phyloP scores from a whole-genome alignment of 2,113 vertebrate genomes.

The Gobiocypris rarus region DNA sequence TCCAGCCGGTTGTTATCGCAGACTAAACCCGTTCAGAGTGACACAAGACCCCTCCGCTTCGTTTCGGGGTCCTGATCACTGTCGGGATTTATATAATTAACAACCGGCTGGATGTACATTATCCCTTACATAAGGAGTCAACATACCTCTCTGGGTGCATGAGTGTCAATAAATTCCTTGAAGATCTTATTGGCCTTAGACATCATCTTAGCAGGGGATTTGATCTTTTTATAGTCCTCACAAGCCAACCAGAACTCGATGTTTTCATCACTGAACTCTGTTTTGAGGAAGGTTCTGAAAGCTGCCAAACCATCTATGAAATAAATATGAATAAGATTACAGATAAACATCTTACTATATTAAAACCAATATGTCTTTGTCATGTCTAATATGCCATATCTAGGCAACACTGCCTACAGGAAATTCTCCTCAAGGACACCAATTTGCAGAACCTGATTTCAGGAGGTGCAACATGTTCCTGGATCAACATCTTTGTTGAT shows the following conservation, averaged over 20 bases:
- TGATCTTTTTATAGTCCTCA: constrained; percentile 92
- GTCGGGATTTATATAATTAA: too few relatives aligned
- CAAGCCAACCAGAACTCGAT: constrained; percentile 98
- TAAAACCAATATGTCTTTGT: not conserved
- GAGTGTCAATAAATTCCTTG: constrained; percentile 87
- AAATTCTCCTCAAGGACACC: constrained; percentile 35
- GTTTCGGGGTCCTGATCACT: too few relatives aligned
- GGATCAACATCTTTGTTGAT: too few relatives aligned
- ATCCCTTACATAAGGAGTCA: not conserved
- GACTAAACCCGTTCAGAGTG: too few relatives aligned
- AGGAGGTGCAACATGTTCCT: too few relatives aligned
- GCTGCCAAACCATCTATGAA: constrained; percentile 84
- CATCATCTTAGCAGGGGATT: constrained; percentile 81
- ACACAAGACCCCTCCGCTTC: too few relatives aligned
- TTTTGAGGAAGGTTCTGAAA: constrained; percentile 90
- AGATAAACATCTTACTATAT: not conserved
- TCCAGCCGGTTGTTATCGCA: too few relatives aligned
- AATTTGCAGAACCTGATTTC: not conserved
- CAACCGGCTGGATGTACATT: too few relatives aligned
- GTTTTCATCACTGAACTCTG: constrained; percentile 95
- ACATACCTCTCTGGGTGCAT: constrained; percentile 89
- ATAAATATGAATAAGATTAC: constrained; percentile 22
- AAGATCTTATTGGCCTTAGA: constrained; percentile 91
- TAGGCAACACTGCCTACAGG: constrained; percentile 29
- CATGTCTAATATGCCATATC: constrained; percentile 17